Conservation (phyloP, 2,797 vertebrate species). For the Sus cebifrons region DNA sequence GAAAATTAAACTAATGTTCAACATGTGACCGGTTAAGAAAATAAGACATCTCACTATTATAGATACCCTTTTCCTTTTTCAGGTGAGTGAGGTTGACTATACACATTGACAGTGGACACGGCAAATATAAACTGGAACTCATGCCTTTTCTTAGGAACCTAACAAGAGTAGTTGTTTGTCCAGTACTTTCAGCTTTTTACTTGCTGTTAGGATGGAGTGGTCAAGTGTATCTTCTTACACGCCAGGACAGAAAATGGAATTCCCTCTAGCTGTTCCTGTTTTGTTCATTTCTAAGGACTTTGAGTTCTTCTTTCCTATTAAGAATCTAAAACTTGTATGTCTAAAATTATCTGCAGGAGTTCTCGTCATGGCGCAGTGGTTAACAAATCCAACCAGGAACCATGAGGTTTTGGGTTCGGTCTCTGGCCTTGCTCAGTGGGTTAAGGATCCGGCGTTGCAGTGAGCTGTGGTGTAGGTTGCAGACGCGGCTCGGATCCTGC, state of each 20-base stretch:
- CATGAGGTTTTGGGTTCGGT: too few species aligned
- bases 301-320: not conserved
- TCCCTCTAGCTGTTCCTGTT: not conserved
- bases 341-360: not conserved
- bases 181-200: too few species aligned
- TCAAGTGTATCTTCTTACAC: too few species aligned
- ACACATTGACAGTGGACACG: not conserved
- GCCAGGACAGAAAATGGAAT: not conserved
- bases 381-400: too few species aligned
- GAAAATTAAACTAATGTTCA: not conserved
- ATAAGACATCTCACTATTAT: not conserved
- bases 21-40: not conserved
- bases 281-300: not conserved
- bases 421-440: too few species aligned
- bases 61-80: not conserved
- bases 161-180: too few species aligned
- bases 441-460: too few species aligned
- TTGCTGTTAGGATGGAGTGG: too few species aligned
- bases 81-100: not conserved
- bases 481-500: too few species aligned
- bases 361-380: too few species aligned
- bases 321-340: not conserved
- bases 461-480: too few species aligned
- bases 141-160: too few species aligned
- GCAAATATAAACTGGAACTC: not conserved